phyloP scores from a whole-genome alignment of 2,113 vertebrate species.

The Ploceus nigricollis region DNA sequence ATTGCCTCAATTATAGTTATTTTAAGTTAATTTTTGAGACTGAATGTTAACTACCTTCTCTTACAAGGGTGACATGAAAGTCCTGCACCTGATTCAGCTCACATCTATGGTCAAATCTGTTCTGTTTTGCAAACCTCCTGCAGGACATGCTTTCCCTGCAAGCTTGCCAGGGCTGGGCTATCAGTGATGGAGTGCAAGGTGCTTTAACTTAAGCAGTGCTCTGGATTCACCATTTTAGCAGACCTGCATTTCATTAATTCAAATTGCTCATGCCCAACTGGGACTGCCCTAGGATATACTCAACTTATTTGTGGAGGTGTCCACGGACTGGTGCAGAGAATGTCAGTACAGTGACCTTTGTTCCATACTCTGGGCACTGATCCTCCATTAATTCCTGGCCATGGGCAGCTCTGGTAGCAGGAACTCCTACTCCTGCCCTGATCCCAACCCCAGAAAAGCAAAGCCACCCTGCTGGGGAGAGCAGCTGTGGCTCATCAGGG shows the following conservation, averaged over 20 bases:
- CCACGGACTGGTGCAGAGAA: not conserved
- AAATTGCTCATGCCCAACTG: not conserved
- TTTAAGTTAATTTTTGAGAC: constrained; percentile 46
- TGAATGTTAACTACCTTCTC: not conserved
- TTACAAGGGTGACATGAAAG: not conserved
- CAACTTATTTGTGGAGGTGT: not conserved
- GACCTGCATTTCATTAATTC: not conserved
- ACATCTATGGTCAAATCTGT: not conserved
- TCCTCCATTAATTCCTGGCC: not conserved
- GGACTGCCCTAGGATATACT: not conserved
- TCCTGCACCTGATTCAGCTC: not conserved
- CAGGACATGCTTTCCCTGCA: not conserved
- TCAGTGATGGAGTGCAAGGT: not conserved
- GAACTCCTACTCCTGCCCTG: not conserved
- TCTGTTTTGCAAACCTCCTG: not conserved
- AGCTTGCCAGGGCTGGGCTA: not conserved
- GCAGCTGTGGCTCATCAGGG: not conserved
- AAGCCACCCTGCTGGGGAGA: not conserved
- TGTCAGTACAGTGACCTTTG: not conserved
- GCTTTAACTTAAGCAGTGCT: not conserved
- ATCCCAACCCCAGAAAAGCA: not conserved
- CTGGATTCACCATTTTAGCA: not conserved
- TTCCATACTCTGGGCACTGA: not conserved
- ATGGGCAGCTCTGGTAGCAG: not conserved
- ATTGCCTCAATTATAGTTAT: constrained; percentile 45